These are phyloP conservation scores for Syngnathus acus DNA, from an alignment of 2,797 vertebrate genomes.

Conservation along the genomic window DNA sequence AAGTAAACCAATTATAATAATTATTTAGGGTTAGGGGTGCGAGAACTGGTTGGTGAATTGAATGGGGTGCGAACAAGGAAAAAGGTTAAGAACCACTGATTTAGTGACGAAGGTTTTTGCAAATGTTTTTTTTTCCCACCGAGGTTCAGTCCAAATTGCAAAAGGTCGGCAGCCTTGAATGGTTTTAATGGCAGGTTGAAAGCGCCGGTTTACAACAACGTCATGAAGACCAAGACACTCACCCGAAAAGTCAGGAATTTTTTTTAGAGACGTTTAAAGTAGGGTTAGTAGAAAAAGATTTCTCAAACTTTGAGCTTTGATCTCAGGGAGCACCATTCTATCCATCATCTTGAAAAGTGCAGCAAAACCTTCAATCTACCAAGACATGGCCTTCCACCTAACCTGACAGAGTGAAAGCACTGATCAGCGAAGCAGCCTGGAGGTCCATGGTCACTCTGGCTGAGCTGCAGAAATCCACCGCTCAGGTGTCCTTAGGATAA, in stretches of 20 bases:
- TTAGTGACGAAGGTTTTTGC: too few species aligned
- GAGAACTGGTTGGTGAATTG: too few species aligned
- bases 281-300: background rate
- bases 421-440: conserved; percentile 4
- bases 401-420: background rate
- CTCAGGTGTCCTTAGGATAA: conserved; percentile 2
- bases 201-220: background rate
- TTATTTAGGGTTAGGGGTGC: too few species aligned
- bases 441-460: conserved; percentile 1
- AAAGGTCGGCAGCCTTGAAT: background rate
- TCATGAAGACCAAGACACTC: background rate
- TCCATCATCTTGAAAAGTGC: conserved; percentile 4
- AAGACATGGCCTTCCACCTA: background rate
- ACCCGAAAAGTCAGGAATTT: background rate
- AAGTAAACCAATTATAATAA: too few species aligned
- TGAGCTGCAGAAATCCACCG: conserved; percentile 6
- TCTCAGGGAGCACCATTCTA: background rate
- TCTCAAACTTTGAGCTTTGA: background rate
- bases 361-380: conserved; percentile 3
- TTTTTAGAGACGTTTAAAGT: background rate
- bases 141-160: too few species aligned
- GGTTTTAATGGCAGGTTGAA: background rate
- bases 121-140: too few species aligned
- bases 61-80: too few species aligned
- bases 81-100: too few species aligned